phyloP scores from a whole-genome alignment of 2,888 invertebrate genomes.

The Apotomis capreana region DNA sequence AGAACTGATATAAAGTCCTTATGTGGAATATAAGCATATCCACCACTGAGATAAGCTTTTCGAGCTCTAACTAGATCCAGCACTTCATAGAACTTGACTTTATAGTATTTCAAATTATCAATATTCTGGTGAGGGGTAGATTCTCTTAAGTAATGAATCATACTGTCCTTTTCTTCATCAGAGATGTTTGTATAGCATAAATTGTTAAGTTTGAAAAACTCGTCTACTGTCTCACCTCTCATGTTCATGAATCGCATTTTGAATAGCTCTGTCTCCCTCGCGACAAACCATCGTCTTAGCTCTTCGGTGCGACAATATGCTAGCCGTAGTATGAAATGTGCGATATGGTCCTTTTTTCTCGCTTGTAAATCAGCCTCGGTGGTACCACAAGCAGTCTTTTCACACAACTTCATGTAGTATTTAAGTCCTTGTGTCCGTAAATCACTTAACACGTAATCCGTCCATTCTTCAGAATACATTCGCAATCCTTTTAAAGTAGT shows the following conservation, averaged over 20 bases:
- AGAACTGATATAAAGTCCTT: conserved; percentile 93
- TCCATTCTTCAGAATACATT: conserved; percentile 86
- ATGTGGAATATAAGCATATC: conserved; percentile 94
- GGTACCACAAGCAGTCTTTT: conserved; percentile 79
- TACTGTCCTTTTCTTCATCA: conserved; percentile 85
- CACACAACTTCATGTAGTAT: conserved; percentile 85
- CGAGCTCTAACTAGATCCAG: conserved; percentile 91
- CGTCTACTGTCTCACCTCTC: conserved; percentile 84
- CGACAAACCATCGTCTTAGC: conserved; percentile 93
- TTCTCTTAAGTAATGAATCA: conserved; percentile 84
- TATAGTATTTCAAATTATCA: conserved; percentile 87
- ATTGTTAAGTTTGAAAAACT: conserved; percentile 87
- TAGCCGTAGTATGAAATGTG: conserved; percentile 95
- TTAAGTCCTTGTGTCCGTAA: conserved; percentile 87
- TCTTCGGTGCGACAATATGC: conserved; percentile 96
- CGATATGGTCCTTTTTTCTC: conserved; percentile 91
- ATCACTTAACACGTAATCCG: conserved; percentile 84
- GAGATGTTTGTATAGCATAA: conserved; percentile 87
- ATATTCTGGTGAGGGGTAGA: conserved; percentile 84
- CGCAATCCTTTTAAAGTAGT: conserved; percentile 85
- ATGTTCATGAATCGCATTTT: conserved; percentile 89
- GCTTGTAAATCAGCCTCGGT: conserved; percentile 86
- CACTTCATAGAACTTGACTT: conserved; percentile 94
- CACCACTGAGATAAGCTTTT: conserved; percentile 90
- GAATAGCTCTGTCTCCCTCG: conserved; percentile 95